These are phyloP conservation scores for Hypomecis atomaria DNA, from an alignment of 2,888 invertebrate species.

Conservation along the genomic window DNA sequence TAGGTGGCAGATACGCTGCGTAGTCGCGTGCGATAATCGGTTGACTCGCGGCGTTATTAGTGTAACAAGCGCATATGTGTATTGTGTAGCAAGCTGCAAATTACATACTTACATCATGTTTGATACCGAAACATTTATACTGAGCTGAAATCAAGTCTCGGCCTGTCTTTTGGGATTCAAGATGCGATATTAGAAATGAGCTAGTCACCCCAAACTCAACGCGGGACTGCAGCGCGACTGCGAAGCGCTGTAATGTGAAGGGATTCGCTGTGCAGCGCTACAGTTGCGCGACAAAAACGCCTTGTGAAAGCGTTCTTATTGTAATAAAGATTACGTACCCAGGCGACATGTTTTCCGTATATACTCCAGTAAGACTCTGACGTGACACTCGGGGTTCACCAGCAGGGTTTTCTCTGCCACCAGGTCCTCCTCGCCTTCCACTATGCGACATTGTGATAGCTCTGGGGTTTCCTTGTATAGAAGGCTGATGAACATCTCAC, in stretches of 20 bases:
- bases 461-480: conserved; percentile 70
- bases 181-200: too few relatives aligned
- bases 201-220: too few relatives aligned
- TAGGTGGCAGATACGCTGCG: too few relatives aligned
- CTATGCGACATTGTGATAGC: conserved; percentile 30
- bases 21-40: too few relatives aligned
- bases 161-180: too few relatives aligned
- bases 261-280: too few relatives aligned
- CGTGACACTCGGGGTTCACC: conserved; percentile 71
- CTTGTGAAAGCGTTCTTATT: too few relatives aligned
- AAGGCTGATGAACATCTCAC: conserved; percentile 69
- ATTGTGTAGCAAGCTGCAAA: neutral
- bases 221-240: too few relatives aligned
- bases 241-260: too few relatives aligned
- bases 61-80: neutral
- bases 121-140: conserved; percentile 1
- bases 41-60: neutral
- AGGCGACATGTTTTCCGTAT: conserved; percentile 71
- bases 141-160: too few relatives aligned
- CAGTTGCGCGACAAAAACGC: too few relatives aligned
- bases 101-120: conserved; percentile 5
- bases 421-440: conserved; percentile 44
- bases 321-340: conserved; percentile 41
- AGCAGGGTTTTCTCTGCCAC: conserved; percentile 65
- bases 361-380: conserved; percentile 74